Percentiles rank a stretch among this genome's conserved stretches.
Conservation (phyloP, 2,797 vertebrate genomes). For the Schizopygopsis pylzovi region DNA sequence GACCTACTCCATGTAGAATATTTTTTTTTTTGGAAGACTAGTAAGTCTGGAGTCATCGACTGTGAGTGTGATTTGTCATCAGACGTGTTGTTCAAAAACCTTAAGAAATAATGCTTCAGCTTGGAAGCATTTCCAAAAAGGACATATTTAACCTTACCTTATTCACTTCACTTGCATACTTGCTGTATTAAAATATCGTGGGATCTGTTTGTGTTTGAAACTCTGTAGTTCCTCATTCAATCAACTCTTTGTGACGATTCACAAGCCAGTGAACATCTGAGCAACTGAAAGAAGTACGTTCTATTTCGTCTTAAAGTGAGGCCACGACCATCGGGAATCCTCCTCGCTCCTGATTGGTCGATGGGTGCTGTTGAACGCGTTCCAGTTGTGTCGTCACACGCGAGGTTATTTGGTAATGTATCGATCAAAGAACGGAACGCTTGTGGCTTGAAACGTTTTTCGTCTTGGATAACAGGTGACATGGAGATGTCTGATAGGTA, state of each 20-base stretch:
- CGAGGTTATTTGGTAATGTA: conserved; percentile 17
- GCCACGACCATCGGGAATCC: background rate
- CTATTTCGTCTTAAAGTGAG: background rate
- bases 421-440: background rate
- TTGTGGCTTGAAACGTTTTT: background rate
- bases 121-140: background rate
- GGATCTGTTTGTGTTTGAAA: background rate
- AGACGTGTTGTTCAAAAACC: background rate
- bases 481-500: conserved; percentile 35
- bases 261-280: background rate
- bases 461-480: background rate
- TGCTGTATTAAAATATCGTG: background rate
- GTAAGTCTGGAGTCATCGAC: background rate
- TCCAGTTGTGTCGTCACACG: background rate
- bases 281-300: background rate
- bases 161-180: background rate
- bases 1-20: background rate
- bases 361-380: background rate
- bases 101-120: background rate
- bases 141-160: background rate
- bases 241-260: conserved; percentile 7
- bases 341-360: conserved; percentile 29
- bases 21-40: background rate
- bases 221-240: background rate
- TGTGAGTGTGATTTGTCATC: background rate